A percentile compares a stretch with the other conserved stretches of the same genome.
These are phyloP conservation scores for Lagodon rhomboides DNA, from an alignment of 2,797 vertebrate species.

Conservation along the genomic window DNA sequence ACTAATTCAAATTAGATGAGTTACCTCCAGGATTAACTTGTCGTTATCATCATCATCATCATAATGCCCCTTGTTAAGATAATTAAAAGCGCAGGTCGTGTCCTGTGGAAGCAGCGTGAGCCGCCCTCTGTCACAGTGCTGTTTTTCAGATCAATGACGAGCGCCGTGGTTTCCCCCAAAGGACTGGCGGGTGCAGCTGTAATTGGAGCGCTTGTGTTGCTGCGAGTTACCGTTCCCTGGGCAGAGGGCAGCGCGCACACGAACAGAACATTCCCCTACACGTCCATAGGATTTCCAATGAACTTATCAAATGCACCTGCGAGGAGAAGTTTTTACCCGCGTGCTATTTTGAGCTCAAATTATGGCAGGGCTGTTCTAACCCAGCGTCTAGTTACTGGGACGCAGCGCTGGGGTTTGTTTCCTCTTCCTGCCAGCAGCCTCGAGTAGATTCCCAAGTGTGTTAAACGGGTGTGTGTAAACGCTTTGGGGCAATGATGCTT, in stretches of 20 bases:
- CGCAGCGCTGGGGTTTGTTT: slow-evolving; percentile 3
- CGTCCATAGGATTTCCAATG: slow-evolving; percentile 62
- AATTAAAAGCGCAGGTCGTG: slow-evolving; percentile 52
- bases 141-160: slow-evolving; percentile 72
- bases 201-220: slow-evolving; percentile 75
- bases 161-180: slow-evolving; percentile 42
- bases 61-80: slow-evolving; percentile 31
- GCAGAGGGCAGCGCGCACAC: slow-evolving; percentile 37
- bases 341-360: slow-evolving; percentile 57
- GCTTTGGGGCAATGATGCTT: slow-evolving; percentile 20
- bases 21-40: background rate
- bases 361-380: background rate
- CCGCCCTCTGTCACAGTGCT: slow-evolving; percentile 51
- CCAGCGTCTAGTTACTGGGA: slow-evolving; percentile 15
- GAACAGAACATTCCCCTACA: slow-evolving; percentile 54
- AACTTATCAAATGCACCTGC: slow-evolving; percentile 66
- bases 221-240: slow-evolving; percentile 50
- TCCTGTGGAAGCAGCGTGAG: slow-evolving; percentile 34
- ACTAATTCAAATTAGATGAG: background rate
- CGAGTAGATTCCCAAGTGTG: slow-evolving; percentile 24
- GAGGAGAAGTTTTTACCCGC: slow-evolving; percentile 17
- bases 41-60: slow-evolving; percentile 24
- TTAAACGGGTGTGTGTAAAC: slow-evolving; percentile 26
- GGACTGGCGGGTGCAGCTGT: slow-evolving; percentile 62
- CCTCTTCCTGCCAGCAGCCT: slow-evolving; percentile 6